Evolutionary conservation across 2,113 vertebrate species (phyloP).

Genomic region (Gopherus evgoodei): DNA sequence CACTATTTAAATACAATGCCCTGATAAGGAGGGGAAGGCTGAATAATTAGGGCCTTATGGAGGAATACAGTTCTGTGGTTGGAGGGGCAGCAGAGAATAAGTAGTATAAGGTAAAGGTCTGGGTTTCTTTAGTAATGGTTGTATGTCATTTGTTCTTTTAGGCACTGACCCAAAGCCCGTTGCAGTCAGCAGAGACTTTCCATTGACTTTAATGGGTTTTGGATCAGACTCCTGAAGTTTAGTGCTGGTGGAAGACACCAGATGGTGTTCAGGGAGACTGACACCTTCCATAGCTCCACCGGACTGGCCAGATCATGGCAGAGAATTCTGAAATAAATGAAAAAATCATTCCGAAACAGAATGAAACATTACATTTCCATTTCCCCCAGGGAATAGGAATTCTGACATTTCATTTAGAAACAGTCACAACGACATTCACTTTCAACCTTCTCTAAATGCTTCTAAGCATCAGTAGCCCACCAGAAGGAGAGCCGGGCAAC

Average conservation of each 20-base stretch:
- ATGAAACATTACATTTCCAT: neutral
- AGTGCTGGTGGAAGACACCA: neutral
- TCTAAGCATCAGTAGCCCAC: too few species aligned
- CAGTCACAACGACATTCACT: neutral
- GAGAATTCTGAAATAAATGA: neutral
- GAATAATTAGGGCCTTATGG: neutral
- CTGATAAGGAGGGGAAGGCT: neutral
- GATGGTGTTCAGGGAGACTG: neutral
- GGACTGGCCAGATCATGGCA: neutral
- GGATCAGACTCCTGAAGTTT: neutral
- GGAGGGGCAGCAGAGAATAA: conserved; percentile 6
- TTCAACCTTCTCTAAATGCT: too few species aligned
- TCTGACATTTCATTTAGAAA: neutral
- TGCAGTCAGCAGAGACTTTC: neutral
- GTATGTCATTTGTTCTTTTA: conserved; percentile 34
- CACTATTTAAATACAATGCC: conserved; percentile 28
- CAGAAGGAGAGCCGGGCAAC: too few species aligned
- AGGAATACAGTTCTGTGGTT: fast-evolving
- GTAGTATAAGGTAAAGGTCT: neutral
- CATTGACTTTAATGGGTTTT: conserved; percentile 4
- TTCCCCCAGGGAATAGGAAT: neutral
- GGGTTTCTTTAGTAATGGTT: neutral
- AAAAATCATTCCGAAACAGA: neutral
- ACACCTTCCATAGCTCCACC: neutral
- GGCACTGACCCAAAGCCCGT: conserved; percentile 6